These are phyloP conservation scores for Malurus leucopterus DNA, from an alignment of 2,797 vertebrate species.

Conservation along the genomic window DNA sequence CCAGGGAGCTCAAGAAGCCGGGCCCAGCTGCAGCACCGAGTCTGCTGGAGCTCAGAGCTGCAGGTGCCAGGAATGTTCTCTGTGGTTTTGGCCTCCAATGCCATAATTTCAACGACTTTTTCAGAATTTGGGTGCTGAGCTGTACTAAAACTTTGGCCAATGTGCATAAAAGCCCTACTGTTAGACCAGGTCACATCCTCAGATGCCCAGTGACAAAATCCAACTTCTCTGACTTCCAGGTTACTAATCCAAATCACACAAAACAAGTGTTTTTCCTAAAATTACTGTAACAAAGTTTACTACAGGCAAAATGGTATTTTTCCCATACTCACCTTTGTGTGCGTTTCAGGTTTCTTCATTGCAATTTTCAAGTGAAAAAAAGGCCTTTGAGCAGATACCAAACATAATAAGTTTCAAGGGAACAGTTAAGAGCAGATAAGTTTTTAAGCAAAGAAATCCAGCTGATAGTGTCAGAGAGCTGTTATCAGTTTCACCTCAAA, in stretches of 20 bases:
- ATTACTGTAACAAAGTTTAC: not conserved
- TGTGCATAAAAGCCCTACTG: accelerated
- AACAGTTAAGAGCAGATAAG: not conserved
- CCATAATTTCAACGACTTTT: not conserved
- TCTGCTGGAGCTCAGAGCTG: not conserved
- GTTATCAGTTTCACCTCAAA: not conserved
- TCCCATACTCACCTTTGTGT: not conserved
- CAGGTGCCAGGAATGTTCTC: not conserved
- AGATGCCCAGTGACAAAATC: not conserved
- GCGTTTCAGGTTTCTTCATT: not conserved
- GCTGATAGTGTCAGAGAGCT: not conserved
- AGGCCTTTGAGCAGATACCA: not conserved
- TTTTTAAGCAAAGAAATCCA: not conserved
- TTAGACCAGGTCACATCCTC: not conserved
- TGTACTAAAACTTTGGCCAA: not conserved
- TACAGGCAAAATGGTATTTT: not conserved
- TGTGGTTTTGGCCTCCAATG: not conserved
- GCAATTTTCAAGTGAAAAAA: not conserved
- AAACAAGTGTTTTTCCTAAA: not conserved
- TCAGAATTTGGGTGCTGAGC: not conserved
- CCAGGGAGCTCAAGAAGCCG: not conserved
- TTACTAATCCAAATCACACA: not conserved
- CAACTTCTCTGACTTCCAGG: not conserved
- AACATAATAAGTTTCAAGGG: not conserved
- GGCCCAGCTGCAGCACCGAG: not conserved